phyloP scores from a whole-genome alignment of 35 echinoderm and acorn worm genomes.

The Apostichopus californicus region DNA sequence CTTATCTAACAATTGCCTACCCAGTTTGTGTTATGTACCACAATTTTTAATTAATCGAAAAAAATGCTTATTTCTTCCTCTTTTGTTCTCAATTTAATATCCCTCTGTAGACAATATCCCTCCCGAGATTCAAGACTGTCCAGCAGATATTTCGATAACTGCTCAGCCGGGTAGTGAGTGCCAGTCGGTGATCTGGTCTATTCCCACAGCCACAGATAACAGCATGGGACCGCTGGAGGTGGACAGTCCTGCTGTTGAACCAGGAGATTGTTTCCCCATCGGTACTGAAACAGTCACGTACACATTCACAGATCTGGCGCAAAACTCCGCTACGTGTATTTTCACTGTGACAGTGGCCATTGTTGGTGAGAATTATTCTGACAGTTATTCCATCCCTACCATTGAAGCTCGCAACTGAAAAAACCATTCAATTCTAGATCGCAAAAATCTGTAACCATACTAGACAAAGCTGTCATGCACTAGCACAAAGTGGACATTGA shows the following conservation, averaged over 20 bases:
- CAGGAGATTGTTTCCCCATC: conserved; percentile 44
- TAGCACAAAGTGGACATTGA: no score
- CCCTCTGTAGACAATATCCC: conserved; percentile 1
- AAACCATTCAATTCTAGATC: no score
- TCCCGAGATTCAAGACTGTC: conserved; percentile 12
- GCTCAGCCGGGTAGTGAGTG: not conserved
- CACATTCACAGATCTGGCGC: not conserved
- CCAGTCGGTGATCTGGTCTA: conserved; percentile 19
- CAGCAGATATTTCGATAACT: not conserved
- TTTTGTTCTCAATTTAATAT: no score
- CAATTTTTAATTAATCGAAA: no score
- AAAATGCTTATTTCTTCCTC: no score
- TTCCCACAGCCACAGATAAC: conserved; percentile 50
- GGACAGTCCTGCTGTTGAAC: not conserved
- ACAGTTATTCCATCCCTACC: not conserved
- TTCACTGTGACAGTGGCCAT: not conserved
- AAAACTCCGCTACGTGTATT: not conserved
- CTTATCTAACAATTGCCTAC: no score
- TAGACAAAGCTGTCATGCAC: no score
- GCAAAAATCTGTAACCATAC: no score
- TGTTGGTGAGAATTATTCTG: not conserved
- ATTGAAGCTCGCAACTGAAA: no score
- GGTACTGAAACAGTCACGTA: not conserved
- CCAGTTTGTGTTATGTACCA: no score
- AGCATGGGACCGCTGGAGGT: not conserved